Conservation (phyloP, 2,888 invertebrate species). For the Gastracanthus pulcherrimus region DNA sequence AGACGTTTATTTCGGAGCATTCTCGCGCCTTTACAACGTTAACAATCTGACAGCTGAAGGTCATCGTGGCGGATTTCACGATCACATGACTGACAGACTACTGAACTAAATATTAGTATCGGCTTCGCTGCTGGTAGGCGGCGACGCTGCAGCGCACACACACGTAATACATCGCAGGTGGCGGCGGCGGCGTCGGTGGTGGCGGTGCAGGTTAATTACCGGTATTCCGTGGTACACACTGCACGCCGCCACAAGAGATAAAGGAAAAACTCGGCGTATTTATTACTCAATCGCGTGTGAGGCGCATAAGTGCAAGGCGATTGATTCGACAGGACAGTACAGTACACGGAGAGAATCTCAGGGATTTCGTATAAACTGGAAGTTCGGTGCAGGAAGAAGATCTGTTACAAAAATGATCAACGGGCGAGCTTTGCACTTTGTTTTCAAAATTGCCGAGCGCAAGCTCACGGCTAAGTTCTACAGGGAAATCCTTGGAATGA, state of each 20-base stretch:
- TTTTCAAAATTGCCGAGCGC: slow-evolving; percentile 96
- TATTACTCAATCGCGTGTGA: not conserved
- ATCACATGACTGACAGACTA: not conserved
- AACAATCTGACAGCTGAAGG: not conserved
- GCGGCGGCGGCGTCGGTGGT: not conserved
- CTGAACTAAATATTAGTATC: too few species aligned
- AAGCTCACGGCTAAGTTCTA: slow-evolving; percentile 92
- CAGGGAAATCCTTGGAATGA: slow-evolving; percentile 95
- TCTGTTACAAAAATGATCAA: slow-evolving; percentile 77
- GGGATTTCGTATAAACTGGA: too few species aligned
- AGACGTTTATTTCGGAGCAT: not conserved
- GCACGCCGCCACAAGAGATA: too few species aligned
- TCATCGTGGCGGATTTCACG: not conserved
- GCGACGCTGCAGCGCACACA: too few species aligned
- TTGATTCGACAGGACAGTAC: too few species aligned
- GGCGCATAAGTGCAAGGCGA: too few species aligned
- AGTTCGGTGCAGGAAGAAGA: not conserved
- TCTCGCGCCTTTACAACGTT: not conserved
- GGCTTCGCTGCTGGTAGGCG: too few species aligned
- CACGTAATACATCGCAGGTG: too few species aligned
- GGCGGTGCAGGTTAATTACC: not conserved
- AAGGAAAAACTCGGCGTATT: not conserved
- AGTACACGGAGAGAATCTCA: too few species aligned
- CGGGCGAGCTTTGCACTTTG: slow-evolving; percentile 95
- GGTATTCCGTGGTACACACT: not conserved